Evolutionary conservation across 2,888 invertebrate species (phyloP).

Genomic region (Pterostichus niger): DNA sequence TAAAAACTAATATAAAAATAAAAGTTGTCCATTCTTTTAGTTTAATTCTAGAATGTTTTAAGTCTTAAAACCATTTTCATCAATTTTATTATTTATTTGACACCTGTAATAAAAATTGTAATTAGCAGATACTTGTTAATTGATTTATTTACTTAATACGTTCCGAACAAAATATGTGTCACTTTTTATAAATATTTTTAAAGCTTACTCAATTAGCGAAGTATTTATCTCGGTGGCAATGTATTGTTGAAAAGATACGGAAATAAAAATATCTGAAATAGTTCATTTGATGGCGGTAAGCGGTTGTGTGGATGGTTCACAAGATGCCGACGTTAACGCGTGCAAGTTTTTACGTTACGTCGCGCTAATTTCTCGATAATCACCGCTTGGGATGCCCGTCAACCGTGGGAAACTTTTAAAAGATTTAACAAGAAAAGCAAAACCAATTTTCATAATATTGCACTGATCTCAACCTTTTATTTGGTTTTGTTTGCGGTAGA

Average conservation of each 20-base stretch:
- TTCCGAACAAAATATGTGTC: too few relatives aligned
- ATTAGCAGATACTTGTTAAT: not conserved
- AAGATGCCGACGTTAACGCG: conserved; percentile 10
- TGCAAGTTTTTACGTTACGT: conserved; percentile 68
- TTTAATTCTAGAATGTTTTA: too few relatives aligned
- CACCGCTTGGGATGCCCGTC: conserved; percentile 64
- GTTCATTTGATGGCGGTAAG: conserved; percentile 8
- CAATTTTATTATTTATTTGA: not conserved
- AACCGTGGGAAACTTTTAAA: conserved; percentile 15
- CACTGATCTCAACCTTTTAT: too few relatives aligned
- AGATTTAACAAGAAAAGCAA: not conserved
- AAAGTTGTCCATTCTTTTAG: too few relatives aligned
- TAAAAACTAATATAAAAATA: too few relatives aligned
- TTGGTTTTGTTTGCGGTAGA: too few relatives aligned
- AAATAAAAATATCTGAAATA: conserved; percentile 50
- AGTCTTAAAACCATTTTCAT: too few relatives aligned
- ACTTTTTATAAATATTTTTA: too few relatives aligned
- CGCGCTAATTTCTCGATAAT: conserved; percentile 72
- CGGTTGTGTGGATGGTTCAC: not conserved
- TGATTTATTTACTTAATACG: not conserved
- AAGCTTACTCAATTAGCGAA: not conserved
- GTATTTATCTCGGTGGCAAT: conserved; percentile 1
- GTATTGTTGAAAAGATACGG: conserved; percentile 33
- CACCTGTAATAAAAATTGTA: not conserved
- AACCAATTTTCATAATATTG: too few relatives aligned